These are phyloP conservation scores for Malaclemys terrapin DNA, from an alignment of 2,113 vertebrate genomes.

Conservation along the genomic window DNA sequence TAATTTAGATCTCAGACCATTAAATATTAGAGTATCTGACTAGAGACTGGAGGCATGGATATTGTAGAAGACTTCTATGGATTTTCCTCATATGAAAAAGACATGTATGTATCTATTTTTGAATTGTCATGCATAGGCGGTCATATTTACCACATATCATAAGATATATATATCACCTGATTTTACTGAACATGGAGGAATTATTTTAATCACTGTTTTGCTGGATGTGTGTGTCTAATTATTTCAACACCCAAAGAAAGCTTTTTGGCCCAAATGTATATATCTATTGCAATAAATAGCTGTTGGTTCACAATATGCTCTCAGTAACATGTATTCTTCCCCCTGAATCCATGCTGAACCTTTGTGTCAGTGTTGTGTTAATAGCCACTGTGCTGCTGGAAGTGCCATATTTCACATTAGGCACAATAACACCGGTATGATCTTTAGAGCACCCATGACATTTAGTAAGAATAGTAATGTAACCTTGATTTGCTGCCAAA, in stretches of 20 bases:
- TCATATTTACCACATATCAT: background rate
- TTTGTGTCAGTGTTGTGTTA: background rate
- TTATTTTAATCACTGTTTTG: rapidly evolving
- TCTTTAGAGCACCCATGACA: background rate
- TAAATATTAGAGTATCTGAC: background rate
- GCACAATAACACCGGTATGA: background rate
- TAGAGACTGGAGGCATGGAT: rapidly evolving
- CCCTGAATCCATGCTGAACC: background rate
- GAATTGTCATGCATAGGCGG: background rate
- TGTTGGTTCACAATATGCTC: background rate
- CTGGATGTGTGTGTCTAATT: background rate
- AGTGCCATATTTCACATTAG: background rate
- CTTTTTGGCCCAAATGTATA: background rate
- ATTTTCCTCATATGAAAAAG: background rate
- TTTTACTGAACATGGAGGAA: background rate
- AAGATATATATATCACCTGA: background rate
- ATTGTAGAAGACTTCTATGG: background rate
- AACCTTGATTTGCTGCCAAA: background rate
- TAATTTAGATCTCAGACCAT: background rate
- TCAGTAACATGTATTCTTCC: background rate
- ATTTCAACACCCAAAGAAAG: background rate
- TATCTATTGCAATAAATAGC: background rate
- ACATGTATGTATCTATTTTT: background rate
- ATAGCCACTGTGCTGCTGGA: background rate
- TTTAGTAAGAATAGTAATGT: background rate